Percentiles rank a stretch among this genome's conserved stretches.
phyloP scores from a whole-genome alignment of 2,888 invertebrate genomes.

The Scaptodrosophila latifasciaeformis region DNA sequence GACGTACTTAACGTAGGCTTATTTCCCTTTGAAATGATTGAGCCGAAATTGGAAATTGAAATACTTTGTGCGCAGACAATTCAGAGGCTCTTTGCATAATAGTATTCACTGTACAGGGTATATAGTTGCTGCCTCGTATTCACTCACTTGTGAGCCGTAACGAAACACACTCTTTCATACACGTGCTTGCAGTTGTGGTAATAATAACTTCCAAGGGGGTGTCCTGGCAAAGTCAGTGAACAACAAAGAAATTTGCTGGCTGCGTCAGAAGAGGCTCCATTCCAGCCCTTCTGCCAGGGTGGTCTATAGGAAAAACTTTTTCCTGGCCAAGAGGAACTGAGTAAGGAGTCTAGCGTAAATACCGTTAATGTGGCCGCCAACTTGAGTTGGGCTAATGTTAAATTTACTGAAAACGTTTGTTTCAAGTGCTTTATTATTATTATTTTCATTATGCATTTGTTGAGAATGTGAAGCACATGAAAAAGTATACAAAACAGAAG shows the following conservation, averaged over 20 bases:
- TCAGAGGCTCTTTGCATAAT: no score
- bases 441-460: constrained; percentile 43
- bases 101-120: no score
- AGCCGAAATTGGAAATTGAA: no score
- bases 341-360: neutral
- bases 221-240: neutral
- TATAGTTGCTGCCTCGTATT: no score
- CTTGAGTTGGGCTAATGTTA: constrained; percentile 54
- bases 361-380: constrained; percentile 18
- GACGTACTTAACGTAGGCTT: no score
- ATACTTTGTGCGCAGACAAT: no score
- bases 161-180: neutral
- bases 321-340: no score
- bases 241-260: neutral
- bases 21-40: no score
- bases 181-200: constrained; percentile 15
- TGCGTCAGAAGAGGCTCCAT: constrained; percentile 7
- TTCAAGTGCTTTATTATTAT: constrained; percentile 66
- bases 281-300: constrained; percentile 26
- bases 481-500: constrained; percentile 1
- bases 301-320: no score
- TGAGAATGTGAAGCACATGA: neutral
- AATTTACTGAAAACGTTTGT: constrained; percentile 69
- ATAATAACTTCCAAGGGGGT: neutral
- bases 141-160: no score